Evolutionary conservation across 2,888 invertebrate species (phyloP), one percentile per base, ranked within the genome.

Genomic region (Dusona sp.): DNA sequence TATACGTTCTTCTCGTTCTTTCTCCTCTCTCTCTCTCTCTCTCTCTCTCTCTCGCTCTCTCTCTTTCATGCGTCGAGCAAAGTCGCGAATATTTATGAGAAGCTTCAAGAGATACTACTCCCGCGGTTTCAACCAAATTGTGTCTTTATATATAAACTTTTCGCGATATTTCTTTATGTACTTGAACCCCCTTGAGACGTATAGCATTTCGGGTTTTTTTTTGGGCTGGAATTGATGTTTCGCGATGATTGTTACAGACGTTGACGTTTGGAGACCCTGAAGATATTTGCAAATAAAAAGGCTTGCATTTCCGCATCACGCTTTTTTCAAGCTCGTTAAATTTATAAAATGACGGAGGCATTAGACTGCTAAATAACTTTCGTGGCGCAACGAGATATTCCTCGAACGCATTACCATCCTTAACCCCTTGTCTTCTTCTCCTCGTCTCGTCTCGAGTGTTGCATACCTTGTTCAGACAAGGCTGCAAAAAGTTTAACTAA

Each of bases 81-180:
- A 89, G 88, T 79, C 65, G 86, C 89, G 88, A 88, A 90, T 91
- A 91, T 91, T 91, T 91, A 91, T 89, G 91, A 89, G 90, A 74
- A 88, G 86, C 87, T 89, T 88, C 83, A 64, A 68, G 73, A 84
- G 83, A 87, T 79, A 83, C 77, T 65, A 70, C 48, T 83, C 68
- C 88, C 84, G 77, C 72, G 68, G 70, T 79, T 82, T 72, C 42
- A 70, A 42, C 42, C 54, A 48, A 80, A 79, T 57, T 51, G 25
- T 75, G 38, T 70, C 38, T 68, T 61, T 51, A 70, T 57, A 86
- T 61, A 57, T 45, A 61, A 72, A 78, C 65, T 72, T 51, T 83
- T 72, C 74, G 70, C 73, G 82, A 82, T 82, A 84, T 86, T 83
- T 80, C 72, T 86, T 82, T 79, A 82, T 84, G 68, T 68, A 79